Base-by-base conservation (phyloP, 2,113 vertebrate species). In the Riparia riparia region DNA sequence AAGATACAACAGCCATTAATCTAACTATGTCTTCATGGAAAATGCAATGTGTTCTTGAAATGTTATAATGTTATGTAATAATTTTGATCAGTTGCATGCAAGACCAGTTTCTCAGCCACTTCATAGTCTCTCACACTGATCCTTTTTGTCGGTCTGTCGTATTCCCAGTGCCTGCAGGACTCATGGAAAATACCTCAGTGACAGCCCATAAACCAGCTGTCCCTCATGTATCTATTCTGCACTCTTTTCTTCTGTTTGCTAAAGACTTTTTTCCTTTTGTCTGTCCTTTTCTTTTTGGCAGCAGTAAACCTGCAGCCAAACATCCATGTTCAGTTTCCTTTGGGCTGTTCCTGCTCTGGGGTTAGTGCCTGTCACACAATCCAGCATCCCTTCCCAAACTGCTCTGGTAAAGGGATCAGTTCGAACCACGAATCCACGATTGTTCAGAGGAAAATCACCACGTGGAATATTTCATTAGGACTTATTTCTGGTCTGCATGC, bases 381-480 rank as follows among this genome's bases (percentile, higher is more conserved):
- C 18, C 58, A 83, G 51, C 50, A 49, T 4, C 34, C 37, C 34
- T 76, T 87, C 63, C 54, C 83, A 61, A 86, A 57, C 0, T 57
- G n/a, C 18, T 81, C 24, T 73, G 6, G 17, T 26, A 11, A 68
- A 69, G 47, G 17, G 22, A 14, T 45, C 21, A 50, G 14, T n/a
- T 54, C 54, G 65, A 80, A 20, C 41, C 42, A 44, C 0, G 0
- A 14, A 69, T 17, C 49, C n/a, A 28, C 0, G 0, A 4, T 21
- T 20, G 17, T 72, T 56, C 7, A 44, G 54, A 73, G 78, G 24
- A 42, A 50, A 61, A 54, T 37, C 24, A 50, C 34, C 16, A 12
- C 5, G 3, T 29, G 64, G 45, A 80, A 45, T 49, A 50, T 64
- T 90, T 64, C 5, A 1, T 25, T 47, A 39, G 47, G 34, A 39